Evolutionary conservation across 2,888 invertebrate species (phyloP).

Genomic region (Agelastica alni): DNA sequence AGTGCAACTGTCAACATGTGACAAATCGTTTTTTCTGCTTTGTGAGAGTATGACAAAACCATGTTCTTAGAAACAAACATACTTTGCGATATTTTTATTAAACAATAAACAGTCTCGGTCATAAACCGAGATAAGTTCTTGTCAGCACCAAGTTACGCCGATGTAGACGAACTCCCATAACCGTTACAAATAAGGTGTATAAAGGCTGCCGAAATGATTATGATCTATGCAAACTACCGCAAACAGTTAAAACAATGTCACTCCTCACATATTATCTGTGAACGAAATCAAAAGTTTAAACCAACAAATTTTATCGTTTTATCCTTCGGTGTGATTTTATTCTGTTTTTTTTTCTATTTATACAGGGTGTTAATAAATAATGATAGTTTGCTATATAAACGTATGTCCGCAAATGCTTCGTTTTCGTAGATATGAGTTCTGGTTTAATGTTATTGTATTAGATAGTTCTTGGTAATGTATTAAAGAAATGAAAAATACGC

Average conservation of each 20-base stretch:
- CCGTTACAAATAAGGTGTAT: slow-evolving; percentile 5
- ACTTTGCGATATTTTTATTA: too few relatives aligned
- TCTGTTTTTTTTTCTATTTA: neutral
- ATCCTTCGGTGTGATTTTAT: neutral
- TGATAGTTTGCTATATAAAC: neutral
- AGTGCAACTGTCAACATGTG: too few relatives aligned
- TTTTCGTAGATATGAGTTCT: too few relatives aligned
- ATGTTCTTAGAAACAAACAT: too few relatives aligned
- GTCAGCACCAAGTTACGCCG: neutral
- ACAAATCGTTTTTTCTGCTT: too few relatives aligned
- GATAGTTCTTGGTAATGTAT: too few relatives aligned
- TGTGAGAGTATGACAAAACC: too few relatives aligned
- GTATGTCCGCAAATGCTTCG: neutral
- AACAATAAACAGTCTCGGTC: too few relatives aligned
- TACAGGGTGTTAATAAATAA: neutral
- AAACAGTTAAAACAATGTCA: neutral
- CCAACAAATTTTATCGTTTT: slow-evolving; percentile 3
- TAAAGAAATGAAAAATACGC: too few relatives aligned
- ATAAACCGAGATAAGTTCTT: slow-evolving; percentile 1
- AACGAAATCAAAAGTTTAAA: neutral
- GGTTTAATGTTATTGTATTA: too few relatives aligned
- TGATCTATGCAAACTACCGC: slow-evolving; percentile 14
- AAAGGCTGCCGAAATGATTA: slow-evolving; percentile 10
- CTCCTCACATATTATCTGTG: neutral
- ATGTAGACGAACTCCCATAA: neutral